Percentiles rank a stretch among this genome's conserved stretches.
Evolutionary conservation across 2,113 vertebrate genomes (phyloP).

Genomic region (human (Homo sapiens)): DNA sequence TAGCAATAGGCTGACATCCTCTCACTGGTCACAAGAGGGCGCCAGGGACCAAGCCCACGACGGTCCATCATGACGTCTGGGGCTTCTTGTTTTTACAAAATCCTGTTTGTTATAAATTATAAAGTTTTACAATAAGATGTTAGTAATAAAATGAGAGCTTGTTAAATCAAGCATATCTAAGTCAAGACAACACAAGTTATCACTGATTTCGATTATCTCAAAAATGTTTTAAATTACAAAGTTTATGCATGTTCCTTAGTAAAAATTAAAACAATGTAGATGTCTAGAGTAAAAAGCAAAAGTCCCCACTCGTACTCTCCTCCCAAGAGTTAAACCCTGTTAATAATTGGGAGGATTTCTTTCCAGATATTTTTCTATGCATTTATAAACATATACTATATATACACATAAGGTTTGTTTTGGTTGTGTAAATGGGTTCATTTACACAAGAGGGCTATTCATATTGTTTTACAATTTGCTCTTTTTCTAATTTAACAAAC

Average conservation of each 20-base stretch:
- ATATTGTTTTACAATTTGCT: background rate
- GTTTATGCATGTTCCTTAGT: background rate
- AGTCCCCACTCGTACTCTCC: background rate
- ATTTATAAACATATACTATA: background rate
- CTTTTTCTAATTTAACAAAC: background rate
- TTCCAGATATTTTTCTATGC: background rate
- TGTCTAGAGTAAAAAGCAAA: background rate
- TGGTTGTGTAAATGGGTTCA: background rate
- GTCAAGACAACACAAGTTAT: background rate
- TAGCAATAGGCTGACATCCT: background rate
- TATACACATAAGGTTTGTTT: background rate
- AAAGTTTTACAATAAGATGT: background rate
- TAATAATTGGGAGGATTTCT: background rate
- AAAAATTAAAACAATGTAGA: background rate
- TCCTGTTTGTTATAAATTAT: background rate
- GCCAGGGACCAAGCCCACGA: background rate
- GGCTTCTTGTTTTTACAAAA: background rate
- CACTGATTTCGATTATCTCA: background rate
- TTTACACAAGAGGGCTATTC: background rate
- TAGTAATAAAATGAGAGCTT: slow-evolving; percentile 17
- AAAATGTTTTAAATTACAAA: slow-evolving; percentile 21
- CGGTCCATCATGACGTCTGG: background rate
- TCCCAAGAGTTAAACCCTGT: background rate
- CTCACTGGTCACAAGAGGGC: slow-evolving; percentile 45
- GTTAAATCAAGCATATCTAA: background rate